Evolutionary conservation across 2,797 vertebrate genomes (phyloP).

Genomic region (Bufotes viridis): DNA sequence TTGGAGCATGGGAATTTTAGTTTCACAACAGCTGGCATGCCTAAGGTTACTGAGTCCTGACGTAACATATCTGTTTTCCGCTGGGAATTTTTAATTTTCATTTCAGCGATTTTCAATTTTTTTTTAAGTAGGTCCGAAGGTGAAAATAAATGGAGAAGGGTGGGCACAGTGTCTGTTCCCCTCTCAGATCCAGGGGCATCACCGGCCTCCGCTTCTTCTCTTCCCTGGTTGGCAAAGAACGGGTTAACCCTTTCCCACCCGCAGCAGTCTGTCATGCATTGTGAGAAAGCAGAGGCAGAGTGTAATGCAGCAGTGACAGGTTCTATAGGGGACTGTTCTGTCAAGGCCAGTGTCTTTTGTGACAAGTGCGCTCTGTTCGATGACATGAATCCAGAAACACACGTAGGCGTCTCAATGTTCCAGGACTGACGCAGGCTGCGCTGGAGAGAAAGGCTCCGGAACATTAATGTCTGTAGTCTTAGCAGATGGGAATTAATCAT

Average conservation of each 20-base stretch:
- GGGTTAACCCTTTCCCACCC: constrained; percentile 35
- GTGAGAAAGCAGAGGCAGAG: constrained; percentile 14
- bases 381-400: constrained; percentile 50
- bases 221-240: not conserved
- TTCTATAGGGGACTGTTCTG: constrained; percentile 50
- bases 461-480: constrained; percentile 19
- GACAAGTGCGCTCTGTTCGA: constrained; percentile 40
- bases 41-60: too few species aligned
- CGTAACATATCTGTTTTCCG: too few species aligned
- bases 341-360: constrained; percentile 54
- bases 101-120: not conserved
- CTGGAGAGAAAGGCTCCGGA: constrained; percentile 17
- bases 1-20: too few species aligned
- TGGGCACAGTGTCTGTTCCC: not conserved
- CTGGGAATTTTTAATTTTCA: too few species aligned
- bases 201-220: not conserved
- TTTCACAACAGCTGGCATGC: too few species aligned
- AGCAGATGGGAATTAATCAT: constrained; percentile 7
- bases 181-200: not conserved
- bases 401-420: constrained; percentile 53
- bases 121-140: not conserved
- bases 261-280: not conserved
- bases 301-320: not conserved
- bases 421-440: constrained; percentile 39
- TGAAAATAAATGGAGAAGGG: not conserved